Percentiles rank a stretch among this genome's conserved stretches.
phyloP scores from a whole-genome alignment of 2,797 vertebrate species.

The Enteromius treurensis region DNA sequence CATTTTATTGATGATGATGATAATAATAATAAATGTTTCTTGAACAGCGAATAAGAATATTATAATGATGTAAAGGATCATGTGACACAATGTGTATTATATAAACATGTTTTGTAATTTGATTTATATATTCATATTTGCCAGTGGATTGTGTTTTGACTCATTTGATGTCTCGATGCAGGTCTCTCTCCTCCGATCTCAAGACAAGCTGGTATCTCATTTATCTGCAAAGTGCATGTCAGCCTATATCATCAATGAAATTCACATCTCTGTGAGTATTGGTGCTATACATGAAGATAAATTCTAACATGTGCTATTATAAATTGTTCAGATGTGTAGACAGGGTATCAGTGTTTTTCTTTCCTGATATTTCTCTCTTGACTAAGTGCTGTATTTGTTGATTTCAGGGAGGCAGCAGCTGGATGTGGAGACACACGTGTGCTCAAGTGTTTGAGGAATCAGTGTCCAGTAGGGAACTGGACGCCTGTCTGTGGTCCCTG shows the following conservation, averaged over 20 bases:
- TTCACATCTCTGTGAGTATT: constrained; percentile 72
- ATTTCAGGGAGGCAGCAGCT: constrained; percentile 71
- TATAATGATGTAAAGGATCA: too few species aligned
- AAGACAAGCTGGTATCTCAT: constrained; percentile 82
- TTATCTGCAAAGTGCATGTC: constrained; percentile 82
- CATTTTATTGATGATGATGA: too few species aligned
- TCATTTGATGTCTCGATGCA: constrained; percentile 61
- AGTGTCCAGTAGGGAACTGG: constrained; percentile 47
- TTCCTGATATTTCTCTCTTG: constrained; percentile 20
- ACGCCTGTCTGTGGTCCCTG: constrained; percentile 80
- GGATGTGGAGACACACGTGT: constrained; percentile 79
- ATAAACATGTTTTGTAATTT: too few species aligned
- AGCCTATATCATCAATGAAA: constrained; percentile 75
- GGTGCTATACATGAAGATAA: constrained; percentile 6
- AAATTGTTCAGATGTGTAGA: not conserved
- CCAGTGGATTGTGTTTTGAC: constrained; percentile 11
- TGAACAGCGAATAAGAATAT: too few species aligned
- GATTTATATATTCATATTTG: not conserved
- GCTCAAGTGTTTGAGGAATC: constrained; percentile 70
- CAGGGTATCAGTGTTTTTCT: not conserved
- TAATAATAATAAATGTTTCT: too few species aligned
- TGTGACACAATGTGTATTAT: too few species aligned
- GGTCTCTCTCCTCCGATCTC: constrained; percentile 72
- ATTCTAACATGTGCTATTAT: not conserved
- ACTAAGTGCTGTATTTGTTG: constrained; percentile 19